Evolutionary conservation across 1,140 invertebrate species (phyloP).

Genomic region (Lethrus apterus): DNA sequence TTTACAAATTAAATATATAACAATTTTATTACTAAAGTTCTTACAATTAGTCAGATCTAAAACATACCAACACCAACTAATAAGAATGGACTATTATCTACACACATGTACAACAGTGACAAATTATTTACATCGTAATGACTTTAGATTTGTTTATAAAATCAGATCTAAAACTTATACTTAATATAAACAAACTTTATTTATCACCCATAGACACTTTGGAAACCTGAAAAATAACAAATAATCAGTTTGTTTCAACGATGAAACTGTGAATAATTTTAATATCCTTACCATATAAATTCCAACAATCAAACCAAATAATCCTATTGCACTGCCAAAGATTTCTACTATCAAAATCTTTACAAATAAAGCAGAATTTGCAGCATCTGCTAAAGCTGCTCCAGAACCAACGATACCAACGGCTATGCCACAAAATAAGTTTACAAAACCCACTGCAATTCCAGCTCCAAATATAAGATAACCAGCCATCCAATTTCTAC

Average conservation of each 20-base stretch:
- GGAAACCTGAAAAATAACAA: constrained; percentile 21
- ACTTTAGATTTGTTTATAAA: no score
- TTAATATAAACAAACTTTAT: no score
- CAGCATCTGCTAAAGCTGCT: constrained; percentile 83
- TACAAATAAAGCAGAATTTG: constrained; percentile 79
- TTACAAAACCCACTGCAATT: constrained; percentile 75
- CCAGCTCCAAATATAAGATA: constrained; percentile 86
- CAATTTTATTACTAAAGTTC: no score
- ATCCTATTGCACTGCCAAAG: constrained; percentile 85
- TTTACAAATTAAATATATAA: no score
- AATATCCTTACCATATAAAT: constrained; percentile 59
- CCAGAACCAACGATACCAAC: constrained; percentile 89
- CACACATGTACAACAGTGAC: no score
- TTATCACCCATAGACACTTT: constrained; percentile 37
- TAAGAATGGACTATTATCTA: no score
- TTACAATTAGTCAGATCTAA: no score
- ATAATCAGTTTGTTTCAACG: not conserved
- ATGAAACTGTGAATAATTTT: not conserved
- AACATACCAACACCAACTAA: no score
- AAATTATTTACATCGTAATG: no score
- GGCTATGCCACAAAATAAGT: constrained; percentile 81
- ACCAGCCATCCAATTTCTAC: constrained; percentile 54
- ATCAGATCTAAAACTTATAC: no score
- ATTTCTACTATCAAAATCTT: constrained; percentile 91
- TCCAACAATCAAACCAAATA: constrained; percentile 87